These are phyloP conservation scores for Pterocles burchelli DNA, from an alignment of 2,113 vertebrate genomes.

Conservation along the genomic window DNA sequence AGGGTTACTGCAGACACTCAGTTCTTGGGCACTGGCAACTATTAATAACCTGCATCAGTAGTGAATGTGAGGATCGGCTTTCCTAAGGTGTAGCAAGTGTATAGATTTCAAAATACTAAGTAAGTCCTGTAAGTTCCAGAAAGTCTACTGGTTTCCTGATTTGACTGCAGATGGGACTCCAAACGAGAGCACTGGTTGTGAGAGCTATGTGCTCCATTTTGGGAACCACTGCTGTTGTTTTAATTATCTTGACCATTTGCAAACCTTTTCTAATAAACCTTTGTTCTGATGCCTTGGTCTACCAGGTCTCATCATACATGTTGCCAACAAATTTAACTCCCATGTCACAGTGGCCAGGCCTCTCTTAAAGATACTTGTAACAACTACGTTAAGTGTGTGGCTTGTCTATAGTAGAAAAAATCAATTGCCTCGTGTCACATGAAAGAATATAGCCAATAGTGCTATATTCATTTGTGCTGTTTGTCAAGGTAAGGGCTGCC, in stretches of 20 bases:
- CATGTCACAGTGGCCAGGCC: not conserved
- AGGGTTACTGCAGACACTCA: not conserved
- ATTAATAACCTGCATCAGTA: not conserved
- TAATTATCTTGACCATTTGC: not conserved
- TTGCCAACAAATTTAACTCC: not conserved
- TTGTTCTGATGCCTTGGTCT: not conserved
- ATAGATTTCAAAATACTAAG: not conserved
- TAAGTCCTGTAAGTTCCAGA: not conserved
- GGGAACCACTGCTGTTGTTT: not conserved
- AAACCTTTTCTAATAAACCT: not conserved
- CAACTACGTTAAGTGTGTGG: not conserved
- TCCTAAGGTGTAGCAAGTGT: not conserved
- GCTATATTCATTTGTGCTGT: not conserved
- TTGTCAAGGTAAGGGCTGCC: not conserved
- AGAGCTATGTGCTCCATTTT: not conserved
- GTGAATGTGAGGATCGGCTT: not conserved
- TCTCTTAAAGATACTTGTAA: not conserved
- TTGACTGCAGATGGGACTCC: not conserved
- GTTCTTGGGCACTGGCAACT: not conserved
- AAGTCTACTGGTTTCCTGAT: not conserved
- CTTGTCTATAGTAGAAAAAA: not conserved
- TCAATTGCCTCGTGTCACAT: not conserved
- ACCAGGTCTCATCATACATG: not conserved
- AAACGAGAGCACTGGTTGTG: not conserved
- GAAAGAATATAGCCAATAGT: not conserved